phyloP scores from a whole-genome alignment of 2,888 invertebrate genomes.

The Conistra vaccinii region DNA sequence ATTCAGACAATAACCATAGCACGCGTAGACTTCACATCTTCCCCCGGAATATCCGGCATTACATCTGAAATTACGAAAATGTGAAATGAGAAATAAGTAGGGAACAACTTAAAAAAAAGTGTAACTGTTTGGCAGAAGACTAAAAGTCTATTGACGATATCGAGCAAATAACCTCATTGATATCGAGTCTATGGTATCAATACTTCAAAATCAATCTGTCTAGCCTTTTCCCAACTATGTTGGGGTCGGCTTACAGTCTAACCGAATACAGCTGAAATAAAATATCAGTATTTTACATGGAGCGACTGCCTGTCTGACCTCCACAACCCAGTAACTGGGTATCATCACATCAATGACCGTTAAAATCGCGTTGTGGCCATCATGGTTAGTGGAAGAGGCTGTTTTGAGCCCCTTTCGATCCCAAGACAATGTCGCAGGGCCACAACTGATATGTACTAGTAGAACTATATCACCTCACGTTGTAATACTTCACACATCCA shows the following conservation, averaged over 20 bases:
- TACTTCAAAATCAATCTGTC: background rate
- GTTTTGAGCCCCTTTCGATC: background rate
- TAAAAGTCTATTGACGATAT: background rate
- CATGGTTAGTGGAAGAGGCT: no score
- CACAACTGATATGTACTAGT: background rate
- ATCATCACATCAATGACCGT: no score
- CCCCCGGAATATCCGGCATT: slow-evolving; percentile 80
- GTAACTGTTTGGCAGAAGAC: background rate
- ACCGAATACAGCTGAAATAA: no score
- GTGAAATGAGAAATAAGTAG: background rate
- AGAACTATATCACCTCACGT: background rate
- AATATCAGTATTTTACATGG: no score
- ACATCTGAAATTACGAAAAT: slow-evolving; percentile 70
- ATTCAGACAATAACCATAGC: slow-evolving; percentile 92
- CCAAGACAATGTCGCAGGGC: background rate
- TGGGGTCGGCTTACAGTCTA: no score
- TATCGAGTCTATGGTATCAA: background rate
- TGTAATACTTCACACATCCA: background rate
- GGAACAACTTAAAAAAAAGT: background rate
- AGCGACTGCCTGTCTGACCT: no score
- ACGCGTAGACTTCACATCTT: slow-evolving; percentile 88
- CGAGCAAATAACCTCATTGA: no score
- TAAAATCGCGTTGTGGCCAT: no score
- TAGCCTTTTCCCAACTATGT: no score
- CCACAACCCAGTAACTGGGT: no score